phyloP scores from a whole-genome alignment of 2,888 invertebrate species.

The Chloromyia formosa region DNA sequence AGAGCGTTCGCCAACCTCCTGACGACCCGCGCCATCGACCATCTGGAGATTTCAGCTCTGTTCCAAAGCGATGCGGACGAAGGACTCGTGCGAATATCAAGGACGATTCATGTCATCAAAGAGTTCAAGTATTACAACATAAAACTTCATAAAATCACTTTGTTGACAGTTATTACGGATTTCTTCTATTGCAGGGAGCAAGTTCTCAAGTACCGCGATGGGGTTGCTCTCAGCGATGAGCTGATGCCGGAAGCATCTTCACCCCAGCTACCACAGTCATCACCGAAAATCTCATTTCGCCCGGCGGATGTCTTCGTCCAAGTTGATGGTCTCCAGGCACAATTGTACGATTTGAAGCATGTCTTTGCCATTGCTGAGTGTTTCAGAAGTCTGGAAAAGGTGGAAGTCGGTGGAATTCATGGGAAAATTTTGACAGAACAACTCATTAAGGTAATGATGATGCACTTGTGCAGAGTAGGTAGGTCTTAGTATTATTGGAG shows the following conservation, averaged over 20 bases:
- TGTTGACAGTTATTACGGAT: constrained; percentile 5
- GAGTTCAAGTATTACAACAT: constrained; percentile 67
- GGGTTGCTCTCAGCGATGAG: constrained; percentile 32
- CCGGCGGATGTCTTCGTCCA: constrained; percentile 76
- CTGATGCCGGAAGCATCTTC: constrained; percentile 48
- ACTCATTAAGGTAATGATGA: constrained; percentile 55
- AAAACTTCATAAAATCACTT: constrained; percentile 38
- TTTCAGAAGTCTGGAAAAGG: constrained; percentile 87
- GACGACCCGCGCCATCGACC: constrained; percentile 78
- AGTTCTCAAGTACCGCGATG: constrained; percentile 57
- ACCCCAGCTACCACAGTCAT: constrained; percentile 54
- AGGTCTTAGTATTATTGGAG: no score
- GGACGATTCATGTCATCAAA: constrained; percentile 67
- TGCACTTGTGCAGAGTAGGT: not conserved
- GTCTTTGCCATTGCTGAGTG: constrained; percentile 82
- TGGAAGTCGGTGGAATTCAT: constrained; percentile 73
- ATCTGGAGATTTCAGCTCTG: constrained; percentile 80
- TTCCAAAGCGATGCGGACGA: constrained; percentile 89
- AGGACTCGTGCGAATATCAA: constrained; percentile 70
- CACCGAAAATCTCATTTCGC: constrained; percentile 77
- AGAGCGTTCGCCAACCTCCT: constrained; percentile 84
- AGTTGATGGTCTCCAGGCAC: constrained; percentile 71
- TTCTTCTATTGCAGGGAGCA: constrained; percentile 54
- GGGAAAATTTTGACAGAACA: constrained; percentile 60
- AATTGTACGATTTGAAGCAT: constrained; percentile 73